Conservation (phyloP, 2,113 vertebrate genomes). For the Phainopepla nitens region DNA sequence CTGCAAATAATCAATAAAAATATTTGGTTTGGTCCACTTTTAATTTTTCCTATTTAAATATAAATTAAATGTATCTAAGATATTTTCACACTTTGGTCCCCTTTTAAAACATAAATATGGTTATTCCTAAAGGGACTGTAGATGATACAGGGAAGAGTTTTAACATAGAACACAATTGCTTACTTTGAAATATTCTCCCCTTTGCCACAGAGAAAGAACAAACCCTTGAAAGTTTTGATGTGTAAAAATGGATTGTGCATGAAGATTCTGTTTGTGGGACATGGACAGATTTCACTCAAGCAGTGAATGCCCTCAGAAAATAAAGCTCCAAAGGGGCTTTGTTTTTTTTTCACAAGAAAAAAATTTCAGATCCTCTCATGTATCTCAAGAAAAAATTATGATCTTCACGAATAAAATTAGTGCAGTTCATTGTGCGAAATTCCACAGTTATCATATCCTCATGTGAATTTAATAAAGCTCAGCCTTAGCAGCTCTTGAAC, state of each 20-base stretch:
- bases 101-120: background rate
- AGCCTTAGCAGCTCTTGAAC: constrained; percentile 45
- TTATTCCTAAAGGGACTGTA: background rate
- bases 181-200: background rate
- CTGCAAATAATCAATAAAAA: background rate
- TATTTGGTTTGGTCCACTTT: background rate
- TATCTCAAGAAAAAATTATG: constrained; percentile 8
- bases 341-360: background rate
- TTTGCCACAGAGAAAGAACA: background rate
- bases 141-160: background rate
- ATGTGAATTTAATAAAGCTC: constrained; percentile 60
- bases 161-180: background rate
- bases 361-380: background rate
- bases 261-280: background rate
- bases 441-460: constrained; percentile 35
- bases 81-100: background rate
- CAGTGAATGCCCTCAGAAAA: background rate
- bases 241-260: background rate
- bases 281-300: background rate
- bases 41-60: background rate
- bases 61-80: background rate
- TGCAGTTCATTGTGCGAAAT: constrained; percentile 17
- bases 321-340: background rate
- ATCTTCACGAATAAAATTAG: constrained; percentile 7
- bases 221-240: background rate